Conservation (phyloP, 1,140 invertebrate species). For the Drosophila sucinea region DNA sequence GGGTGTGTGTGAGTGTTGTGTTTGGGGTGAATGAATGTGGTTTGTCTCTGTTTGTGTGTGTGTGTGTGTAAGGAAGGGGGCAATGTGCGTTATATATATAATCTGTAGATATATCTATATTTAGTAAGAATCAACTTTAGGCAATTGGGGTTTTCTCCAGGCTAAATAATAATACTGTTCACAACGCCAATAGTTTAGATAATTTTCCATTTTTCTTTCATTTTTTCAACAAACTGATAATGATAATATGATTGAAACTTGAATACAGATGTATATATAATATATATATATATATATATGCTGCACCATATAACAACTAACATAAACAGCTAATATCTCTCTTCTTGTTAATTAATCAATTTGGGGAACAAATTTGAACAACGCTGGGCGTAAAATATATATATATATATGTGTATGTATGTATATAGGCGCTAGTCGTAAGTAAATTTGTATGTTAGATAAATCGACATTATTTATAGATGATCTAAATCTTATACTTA, state of each 20-base stretch:
- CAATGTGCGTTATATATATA: conserved; percentile 16
- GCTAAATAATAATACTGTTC: conserved; percentile 80
- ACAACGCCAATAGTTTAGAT: conserved; percentile 66
- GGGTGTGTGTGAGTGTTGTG: conserved; percentile 15
- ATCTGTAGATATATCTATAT: conserved; percentile 42
- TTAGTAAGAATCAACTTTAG: conserved; percentile 61
- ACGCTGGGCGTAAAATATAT: conserved; percentile 73
- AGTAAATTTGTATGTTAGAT: conserved; percentile 51
- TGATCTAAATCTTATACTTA: conserved; percentile 26
- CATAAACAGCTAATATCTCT: conserved; percentile 75
- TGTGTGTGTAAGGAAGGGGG: conserved; percentile 13
- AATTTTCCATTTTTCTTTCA: conserved; percentile 24
- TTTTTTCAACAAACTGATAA: conserved; percentile 56
- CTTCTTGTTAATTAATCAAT: conserved; percentile 58
- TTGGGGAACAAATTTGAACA: conserved; percentile 74
- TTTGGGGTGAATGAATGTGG: conserved; percentile 29
- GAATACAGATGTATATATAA: conserved; percentile 36
- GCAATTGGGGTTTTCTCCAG: conserved; percentile 45
- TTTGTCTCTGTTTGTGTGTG: conserved; percentile 26
- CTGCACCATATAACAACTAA: conserved; percentile 75
- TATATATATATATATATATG: conserved; percentile 44
- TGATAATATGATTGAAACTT: conserved; percentile 43
- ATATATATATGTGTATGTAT: no score
- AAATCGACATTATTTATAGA: conserved; percentile 30
- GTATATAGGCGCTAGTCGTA: conserved; percentile 57